Percentiles rank a stretch among this genome's conserved stretches.
Evolutionary conservation across 2,888 invertebrate genomes (phyloP).

Genomic region (Nysson spinosus): DNA sequence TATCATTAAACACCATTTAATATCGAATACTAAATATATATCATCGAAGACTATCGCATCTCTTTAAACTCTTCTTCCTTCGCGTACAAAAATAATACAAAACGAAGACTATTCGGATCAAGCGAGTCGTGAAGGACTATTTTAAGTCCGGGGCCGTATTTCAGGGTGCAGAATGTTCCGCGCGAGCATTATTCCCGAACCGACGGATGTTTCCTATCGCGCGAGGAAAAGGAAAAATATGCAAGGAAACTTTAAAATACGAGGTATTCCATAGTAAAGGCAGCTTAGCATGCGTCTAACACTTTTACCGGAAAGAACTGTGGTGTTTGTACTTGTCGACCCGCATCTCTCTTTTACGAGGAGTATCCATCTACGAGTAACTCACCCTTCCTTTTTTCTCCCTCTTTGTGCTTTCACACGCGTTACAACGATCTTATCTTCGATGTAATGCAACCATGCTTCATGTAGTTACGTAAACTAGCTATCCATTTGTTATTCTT

Average conservation of each 20-base stretch:
- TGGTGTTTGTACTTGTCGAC: slow-evolving; percentile 71
- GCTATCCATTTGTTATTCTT: too few relatives aligned
- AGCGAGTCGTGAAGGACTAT: too few relatives aligned
- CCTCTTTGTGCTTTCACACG: too few relatives aligned
- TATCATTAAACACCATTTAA: too few relatives aligned
- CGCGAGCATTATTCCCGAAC: not conserved
- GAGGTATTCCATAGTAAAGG: slow-evolving; percentile 36
- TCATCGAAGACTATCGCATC: too few relatives aligned
- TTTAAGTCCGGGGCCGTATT: not conserved
- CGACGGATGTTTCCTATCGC: slow-evolving; percentile 2
- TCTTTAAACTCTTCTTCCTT: too few relatives aligned
- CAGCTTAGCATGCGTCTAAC: slow-evolving; percentile 66
- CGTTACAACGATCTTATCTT: not conserved
- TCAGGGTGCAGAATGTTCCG: not conserved
- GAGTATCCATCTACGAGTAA: slow-evolving; percentile 63
- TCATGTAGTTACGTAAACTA: too few relatives aligned
- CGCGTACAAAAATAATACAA: too few relatives aligned
- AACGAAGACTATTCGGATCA: too few relatives aligned
- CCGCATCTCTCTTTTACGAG: slow-evolving; percentile 66
- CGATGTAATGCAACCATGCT: not conserved
- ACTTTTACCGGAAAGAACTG: slow-evolving; percentile 55
- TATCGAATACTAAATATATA: too few relatives aligned
- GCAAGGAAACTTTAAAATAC: slow-evolving; percentile 62
- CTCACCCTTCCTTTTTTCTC: slow-evolving; percentile 8
- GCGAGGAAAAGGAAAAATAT: slow-evolving; percentile 38